Base-by-base conservation (phyloP, 2,113 vertebrate species). In the Chaetura pelagica region DNA sequence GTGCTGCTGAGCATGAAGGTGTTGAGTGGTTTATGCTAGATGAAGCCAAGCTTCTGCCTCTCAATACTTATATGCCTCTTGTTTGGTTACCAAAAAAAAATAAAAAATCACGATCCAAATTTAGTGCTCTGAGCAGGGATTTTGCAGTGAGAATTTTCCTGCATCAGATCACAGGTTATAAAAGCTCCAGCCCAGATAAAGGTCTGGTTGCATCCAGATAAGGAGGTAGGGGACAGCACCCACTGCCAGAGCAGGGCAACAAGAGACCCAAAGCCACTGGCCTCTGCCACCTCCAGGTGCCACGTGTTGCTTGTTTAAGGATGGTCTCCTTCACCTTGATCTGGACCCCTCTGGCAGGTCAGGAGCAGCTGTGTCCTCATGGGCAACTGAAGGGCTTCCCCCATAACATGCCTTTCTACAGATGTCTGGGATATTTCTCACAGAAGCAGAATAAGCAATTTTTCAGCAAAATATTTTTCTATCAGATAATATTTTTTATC, bases 1-100 rank as follows among this genome's bases (percentile, higher is more conserved):
- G 40, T 1, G 0, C 35, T 35, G 9, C 52, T 3, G 21, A 49
- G 48, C 27, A 2, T 2, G 15, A 51, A 81, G 40, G 12, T 4
- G 10, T 18, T 11, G 34, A 46, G 26, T 20, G 38, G 16, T 29
- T 42, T 15, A 8, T 14, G 7, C 7, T 1, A 24, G 27, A 5
- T 42, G 17, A 82, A 76, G 21, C 16, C 38, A 84, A 40, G 20
- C 12, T 48, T 54, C 51, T 55, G 8, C 16, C 3, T 30, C 23
- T 26, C 26, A 12, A 15, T 21, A 21, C 29, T n/a, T 22, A 10
- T 10, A 15, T 1, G 6, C 24, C 20, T 57, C 32, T 79, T 26
- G 16, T 44, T 35, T 0, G 0, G 40, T 12, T 62, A 32, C 2
- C 4, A 18, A 57, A 52, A 74, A 66, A 40, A 63, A 54, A 52